Evolutionary conservation across 2,797 vertebrate species (phyloP), one percentile per base, ranked within the genome.

Genomic region (Sebastes diaconus): DNA sequence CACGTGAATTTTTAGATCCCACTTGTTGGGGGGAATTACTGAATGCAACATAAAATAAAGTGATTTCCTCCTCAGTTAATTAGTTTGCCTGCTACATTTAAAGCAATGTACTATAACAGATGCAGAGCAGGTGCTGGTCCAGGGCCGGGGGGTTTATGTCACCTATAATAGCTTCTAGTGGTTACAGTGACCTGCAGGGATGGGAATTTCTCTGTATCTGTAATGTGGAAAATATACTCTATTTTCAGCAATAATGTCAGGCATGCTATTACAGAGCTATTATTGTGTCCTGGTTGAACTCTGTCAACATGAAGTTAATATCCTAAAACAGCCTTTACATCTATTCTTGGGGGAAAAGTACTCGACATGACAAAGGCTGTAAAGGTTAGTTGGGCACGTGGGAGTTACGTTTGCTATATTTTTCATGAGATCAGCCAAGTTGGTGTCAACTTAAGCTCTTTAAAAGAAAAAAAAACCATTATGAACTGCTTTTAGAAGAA

Each of bases 1-100:
- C 61, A 52, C 11, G 42, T 30, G 42, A n/a, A 73, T 76, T 63
- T 88, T 85, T 82, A 83, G 80, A 74, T 68, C 60, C 63, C 9
- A 78, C 61, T 61, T 68, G 12, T 42, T 42, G 39, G 59, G 13
- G 63, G 58, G 13, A 71, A 72, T 75, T 11, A 81, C 60, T 32
- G 4, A 5, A 24, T 5, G 68, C 14, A 14, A 34, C 9, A 66
- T 65, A 65, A 50, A 46, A 52, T 30, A 68, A 63, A 39, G n/a
- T 10, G 3, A 77, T 75, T 68, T 59, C 42, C 50, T 36, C 29
- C n/a, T 27, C 8, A 22, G 6, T 42, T 63, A 65, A 80, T 83
- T 30, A 78, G 13, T 64, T 71, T 59, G 3, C 18, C 6, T 39
- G 54, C 6, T 22, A 8, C 3, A 75, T 39, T 69, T 69, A 55